These are phyloP conservation scores for Lasioglossum malachurum DNA, from an alignment of 2,888 invertebrate genomes.

Conservation along the genomic window DNA sequence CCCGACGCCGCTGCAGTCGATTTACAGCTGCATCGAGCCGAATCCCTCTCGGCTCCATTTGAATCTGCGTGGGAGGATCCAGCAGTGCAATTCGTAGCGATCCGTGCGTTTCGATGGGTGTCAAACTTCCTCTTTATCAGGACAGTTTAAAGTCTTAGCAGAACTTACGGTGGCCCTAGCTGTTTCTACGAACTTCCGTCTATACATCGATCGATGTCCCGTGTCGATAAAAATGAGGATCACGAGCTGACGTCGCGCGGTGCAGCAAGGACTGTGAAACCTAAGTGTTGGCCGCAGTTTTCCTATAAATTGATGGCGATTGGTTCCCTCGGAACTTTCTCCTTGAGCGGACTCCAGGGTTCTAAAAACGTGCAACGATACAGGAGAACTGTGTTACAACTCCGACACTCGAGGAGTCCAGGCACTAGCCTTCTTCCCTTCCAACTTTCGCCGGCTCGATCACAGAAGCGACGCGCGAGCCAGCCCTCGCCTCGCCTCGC, in stretches of 20 bases:
- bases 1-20: not conserved
- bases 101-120: not conserved
- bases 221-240: not conserved
- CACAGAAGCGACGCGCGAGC: slow-evolving; percentile 26
- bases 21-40: not conserved
- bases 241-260: not conserved
- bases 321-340: not conserved
- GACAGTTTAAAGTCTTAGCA: not conserved
- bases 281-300: not conserved
- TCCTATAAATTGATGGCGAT: not conserved
- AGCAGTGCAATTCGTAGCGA: not conserved
- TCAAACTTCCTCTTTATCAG: not conserved
- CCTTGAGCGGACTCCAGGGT: not conserved
- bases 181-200: too few relatives aligned
- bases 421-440: not conserved
- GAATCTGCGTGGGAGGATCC: not conserved
- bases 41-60: not conserved
- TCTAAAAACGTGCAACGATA: not conserved
- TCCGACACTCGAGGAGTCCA: not conserved
- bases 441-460: slow-evolving; percentile 21
- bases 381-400: not conserved
- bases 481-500: not conserved
- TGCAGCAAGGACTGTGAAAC: not conserved
- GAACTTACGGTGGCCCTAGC: too few relatives aligned
- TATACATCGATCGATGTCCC: too few relatives aligned